Conservation (phyloP, 2,797 vertebrate genomes). For the Spea hammondii region DNA sequence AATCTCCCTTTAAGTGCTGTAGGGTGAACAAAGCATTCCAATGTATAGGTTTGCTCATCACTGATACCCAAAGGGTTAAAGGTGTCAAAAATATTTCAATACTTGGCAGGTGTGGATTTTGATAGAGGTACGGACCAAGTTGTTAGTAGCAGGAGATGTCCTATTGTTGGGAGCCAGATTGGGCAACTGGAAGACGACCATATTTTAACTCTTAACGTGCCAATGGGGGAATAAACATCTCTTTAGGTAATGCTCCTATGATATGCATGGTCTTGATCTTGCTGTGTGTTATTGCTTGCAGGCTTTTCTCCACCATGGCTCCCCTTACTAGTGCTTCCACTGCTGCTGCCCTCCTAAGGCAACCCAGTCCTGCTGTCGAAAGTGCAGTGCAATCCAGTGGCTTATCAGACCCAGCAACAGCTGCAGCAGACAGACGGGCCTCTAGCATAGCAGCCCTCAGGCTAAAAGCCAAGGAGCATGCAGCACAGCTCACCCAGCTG, state of each 20-base stretch:
- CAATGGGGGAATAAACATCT: background rate
- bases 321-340: conserved; percentile 92
- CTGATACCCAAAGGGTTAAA: no score
- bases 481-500: conserved; percentile 95
- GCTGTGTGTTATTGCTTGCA: conserved; percentile 65
- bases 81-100: no score
- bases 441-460: conserved; percentile 95
- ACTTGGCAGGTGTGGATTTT: no score
- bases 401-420: conserved; percentile 82
- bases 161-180: no score
- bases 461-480: conserved; percentile 98
- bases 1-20: no score
- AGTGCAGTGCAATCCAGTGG: conserved; percentile 77
- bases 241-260: background rate
- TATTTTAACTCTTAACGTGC: no score
- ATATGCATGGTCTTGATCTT: conserved; percentile 17
- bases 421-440: conserved; percentile 89
- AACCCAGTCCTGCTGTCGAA: conserved; percentile 83
- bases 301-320: conserved; percentile 96
- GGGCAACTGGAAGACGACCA: no score
- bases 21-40: no score
- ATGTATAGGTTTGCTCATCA: no score
- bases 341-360: conserved; percentile 87
- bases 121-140: no score
- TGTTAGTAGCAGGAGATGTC: no score